Evolutionary conservation across 2,113 vertebrate species (phyloP).

Genomic region (Craseonycteris thonglongyai): DNA sequence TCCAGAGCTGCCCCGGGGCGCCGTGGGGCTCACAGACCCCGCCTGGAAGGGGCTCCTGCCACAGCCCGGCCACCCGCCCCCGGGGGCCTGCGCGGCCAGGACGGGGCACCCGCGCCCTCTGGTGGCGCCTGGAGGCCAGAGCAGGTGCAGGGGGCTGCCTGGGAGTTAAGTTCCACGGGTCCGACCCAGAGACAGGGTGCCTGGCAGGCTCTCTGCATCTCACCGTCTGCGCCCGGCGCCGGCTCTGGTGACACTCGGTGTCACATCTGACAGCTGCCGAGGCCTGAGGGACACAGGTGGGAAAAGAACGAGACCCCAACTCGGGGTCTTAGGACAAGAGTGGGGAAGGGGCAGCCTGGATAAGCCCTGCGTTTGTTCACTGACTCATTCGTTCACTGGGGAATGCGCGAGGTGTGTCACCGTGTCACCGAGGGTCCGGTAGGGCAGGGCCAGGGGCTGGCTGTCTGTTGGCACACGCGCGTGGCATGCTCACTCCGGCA

Average conservation of each 20-base stretch:
- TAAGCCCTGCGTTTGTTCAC: accelerated
- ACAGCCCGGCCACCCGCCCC: too few relatives aligned
- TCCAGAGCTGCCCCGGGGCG: neutral
- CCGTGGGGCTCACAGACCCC: neutral
- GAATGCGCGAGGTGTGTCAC: accelerated
- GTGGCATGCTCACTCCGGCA: accelerated
- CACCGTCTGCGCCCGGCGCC: neutral
- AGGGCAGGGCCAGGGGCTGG: neutral
- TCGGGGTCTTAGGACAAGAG: accelerated
- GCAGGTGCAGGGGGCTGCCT: neutral
- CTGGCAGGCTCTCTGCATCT: neutral
- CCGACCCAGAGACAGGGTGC: accelerated
- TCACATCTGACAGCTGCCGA: neutral
- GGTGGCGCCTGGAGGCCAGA: neutral
- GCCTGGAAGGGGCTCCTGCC: neutral
- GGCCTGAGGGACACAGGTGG: neutral
- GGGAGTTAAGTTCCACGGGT: neutral
- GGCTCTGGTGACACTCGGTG: neutral
- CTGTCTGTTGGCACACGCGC: accelerated
- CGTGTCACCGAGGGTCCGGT: accelerated
- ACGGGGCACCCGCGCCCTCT: neutral
- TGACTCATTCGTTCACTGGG: accelerated
- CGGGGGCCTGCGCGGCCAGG: accelerated
- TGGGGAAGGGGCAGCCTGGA: accelerated
- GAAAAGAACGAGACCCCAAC: neutral